phyloP scores from a whole-genome alignment of 1,140 invertebrate species.

The Dermatophagoides farinae region DNA sequence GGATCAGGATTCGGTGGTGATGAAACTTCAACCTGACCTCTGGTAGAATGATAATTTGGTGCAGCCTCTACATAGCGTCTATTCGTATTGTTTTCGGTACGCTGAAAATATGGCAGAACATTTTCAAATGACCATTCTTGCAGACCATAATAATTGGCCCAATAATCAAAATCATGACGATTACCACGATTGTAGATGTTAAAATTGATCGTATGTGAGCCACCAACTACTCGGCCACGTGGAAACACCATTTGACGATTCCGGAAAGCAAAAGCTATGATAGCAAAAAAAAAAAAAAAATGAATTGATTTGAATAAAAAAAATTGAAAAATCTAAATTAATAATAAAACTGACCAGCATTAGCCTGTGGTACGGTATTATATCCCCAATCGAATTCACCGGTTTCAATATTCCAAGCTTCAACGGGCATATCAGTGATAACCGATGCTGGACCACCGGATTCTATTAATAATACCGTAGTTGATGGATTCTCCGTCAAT shows the following conservation, averaged over 20 bases:
- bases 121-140: conserved; percentile 72
- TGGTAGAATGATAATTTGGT: conserved; percentile 45
- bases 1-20: conserved; percentile 59
- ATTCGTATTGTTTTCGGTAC: conserved; percentile 67
- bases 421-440: conserved; percentile 48
- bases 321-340: not conserved
- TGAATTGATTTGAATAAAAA: too few relatives aligned
- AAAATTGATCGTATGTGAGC: conserved; percentile 75
- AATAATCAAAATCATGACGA: conserved; percentile 81
- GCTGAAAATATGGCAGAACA: conserved; percentile 64
- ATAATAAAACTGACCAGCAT: not conserved
- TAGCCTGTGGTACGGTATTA: conserved; percentile 50
- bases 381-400: conserved; percentile 49
- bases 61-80: conserved; percentile 26
- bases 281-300: not conserved
- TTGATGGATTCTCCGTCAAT: conserved; percentile 12
- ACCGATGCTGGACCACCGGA: conserved; percentile 45
- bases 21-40: conserved; percentile 62
- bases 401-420: conserved; percentile 33
- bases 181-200: conserved; percentile 79
- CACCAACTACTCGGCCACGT: conserved; percentile 30
- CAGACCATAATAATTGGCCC: conserved; percentile 62
- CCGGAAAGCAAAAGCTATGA: not conserved
- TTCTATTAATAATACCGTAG: conserved; percentile 39
- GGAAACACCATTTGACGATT: conserved; percentile 5